Base-by-base conservation (phyloP, 2,888 invertebrate genomes). In the Pegoplata infirma region DNA sequence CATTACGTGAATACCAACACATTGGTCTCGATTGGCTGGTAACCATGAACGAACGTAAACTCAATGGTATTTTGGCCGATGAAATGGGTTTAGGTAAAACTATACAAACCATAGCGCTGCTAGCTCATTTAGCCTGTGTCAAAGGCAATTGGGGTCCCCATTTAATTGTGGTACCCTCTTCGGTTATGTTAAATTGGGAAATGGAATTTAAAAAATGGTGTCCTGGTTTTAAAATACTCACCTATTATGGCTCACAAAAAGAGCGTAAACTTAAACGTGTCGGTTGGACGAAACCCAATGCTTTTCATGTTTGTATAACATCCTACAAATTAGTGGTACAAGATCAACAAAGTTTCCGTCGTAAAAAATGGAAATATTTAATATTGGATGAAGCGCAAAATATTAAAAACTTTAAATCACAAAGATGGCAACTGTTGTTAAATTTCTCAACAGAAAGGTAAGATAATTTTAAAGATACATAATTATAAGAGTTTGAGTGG, bases 141-240 rank as follows among this genome's bases (percentile, higher is more conserved):
- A 83, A 86, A 90, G 92, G 92, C 82, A 94, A 97, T 88, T 99
- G 99, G 99, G 99, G 99, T 32, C 99, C 99, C 67, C 99, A 99
- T 92, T 92, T 99, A 21, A 98, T 99, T 83, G 96, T 99, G 80
- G 99, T 99, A 82, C 99, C 99, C 76, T 99, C 99, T 14, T 98
- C 98, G 82, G 99, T 99, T 61, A 98, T 99, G 95, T 92, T 99
- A 80, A 99, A 99, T 91, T 99, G 99, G 99, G 99, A 99, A 91
- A 97, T 99, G 97, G 99, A 99, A 90, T 96, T 98, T 87, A 99
- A 99, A 90, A 99, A 99, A 90, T 99, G 99, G 99, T 99, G 98
- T 90, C 99, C 99, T 0, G 97, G 97, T 63, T 98, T 99, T 89
- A 99, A 99, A 92, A 97, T 99, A 86, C 92, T 99, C 82, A 99